Evolutionary conservation across 2,113 vertebrate species (phyloP), one percentile per base, ranked within the genome.

Genomic region (Numida meleagris): DNA sequence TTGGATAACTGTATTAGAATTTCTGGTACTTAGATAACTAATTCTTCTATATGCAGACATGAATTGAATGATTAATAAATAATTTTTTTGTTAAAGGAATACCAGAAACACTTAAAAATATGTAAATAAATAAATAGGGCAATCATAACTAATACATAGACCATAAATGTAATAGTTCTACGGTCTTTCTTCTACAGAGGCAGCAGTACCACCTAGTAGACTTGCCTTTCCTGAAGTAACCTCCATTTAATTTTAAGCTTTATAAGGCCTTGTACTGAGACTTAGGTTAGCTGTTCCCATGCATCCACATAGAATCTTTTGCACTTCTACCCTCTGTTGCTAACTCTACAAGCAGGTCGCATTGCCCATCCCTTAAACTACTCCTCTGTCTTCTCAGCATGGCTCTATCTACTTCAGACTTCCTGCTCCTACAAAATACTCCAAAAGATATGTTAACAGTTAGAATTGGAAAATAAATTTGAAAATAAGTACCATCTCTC

Each of bases 71-170:
- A 31, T 77, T 66, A n/a, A 77, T 61, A 86, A 73, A 70, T 27
- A 50, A 31, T 55, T 34, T 5, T 68, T 75, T 72, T 90, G 53
- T 59, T 82, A 20, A 38, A 73, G 12, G 3, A 2, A 23, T 43
- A 51, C 25, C 34, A 4, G 11, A 62, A 79, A 14, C 2, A 3
- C 1, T 58, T 51, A 24, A 4, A 73, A 74, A 42, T 1, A 0
- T n/a, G 21, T 25, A 67, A 86, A 66, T 31, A 75, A 86, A 33
- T 51, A 48, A 59, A 5, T 11, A 23, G 5, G 0, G 2, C 46
- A 82, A 65, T 19, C 42, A 42, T 65, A 86, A 45, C 17, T 38
- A 62, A 42, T 75, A 18, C 12, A 82, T 59, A 45, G 2, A 42
- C 16, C 59, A 51, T 29, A 59, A 50, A 42, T 10, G 17, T 21